Base-by-base conservation (phyloP, 2,888 invertebrate genomes). In the Opisthograptis luteolata region DNA sequence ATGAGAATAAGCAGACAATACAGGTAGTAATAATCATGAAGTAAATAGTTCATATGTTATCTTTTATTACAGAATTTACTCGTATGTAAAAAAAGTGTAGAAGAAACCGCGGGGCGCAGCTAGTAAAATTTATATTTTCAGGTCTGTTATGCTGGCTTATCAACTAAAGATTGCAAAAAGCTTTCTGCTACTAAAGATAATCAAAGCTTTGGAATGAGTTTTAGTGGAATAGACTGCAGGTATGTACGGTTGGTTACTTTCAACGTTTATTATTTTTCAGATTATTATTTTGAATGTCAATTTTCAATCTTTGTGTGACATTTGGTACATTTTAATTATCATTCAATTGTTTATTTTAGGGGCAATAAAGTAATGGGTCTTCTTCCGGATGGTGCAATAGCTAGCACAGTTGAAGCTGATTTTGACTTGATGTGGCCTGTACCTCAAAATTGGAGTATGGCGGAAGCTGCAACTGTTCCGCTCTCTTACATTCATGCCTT, bases 391-490 rank as follows among this genome's bases (percentile, higher is more conserved):
- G 74, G 88, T 30, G 89, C 92, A 24, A 64, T 93, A 30, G 91
- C 93, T 0, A 88, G 90, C 3, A 70, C 85, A 25, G 87, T 93
- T 3, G 78, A 82, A 50, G 86, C 87, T 7, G 85, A 92, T 59
- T 61, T 66, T 1, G 67, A 81, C 15, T 73, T 91, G 39, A 51
- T 68, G 1, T 95, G 94, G 94, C 81, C 91, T 4, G 81, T 95
- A 3, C 95, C 95, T 0, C 84, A 92, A 1, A 60, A 79, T 4
- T 95, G 94, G 94, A 86, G 88, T 0, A 67, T 94, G 13, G 91
- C 92, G 66, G 93, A 95, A 57, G 95, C 94, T 1, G 93, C 94
- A 1, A 93, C 94, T 0, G 91, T 95, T 1, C 95, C 95, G 0
- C 92, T 94, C 25, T 94, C 94, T 0, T 95, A 94, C 63, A 79